Evolutionary conservation across 2,113 vertebrate species (phyloP), one percentile per base, ranked within the genome.

Genomic region (Nibea albiflora): DNA sequence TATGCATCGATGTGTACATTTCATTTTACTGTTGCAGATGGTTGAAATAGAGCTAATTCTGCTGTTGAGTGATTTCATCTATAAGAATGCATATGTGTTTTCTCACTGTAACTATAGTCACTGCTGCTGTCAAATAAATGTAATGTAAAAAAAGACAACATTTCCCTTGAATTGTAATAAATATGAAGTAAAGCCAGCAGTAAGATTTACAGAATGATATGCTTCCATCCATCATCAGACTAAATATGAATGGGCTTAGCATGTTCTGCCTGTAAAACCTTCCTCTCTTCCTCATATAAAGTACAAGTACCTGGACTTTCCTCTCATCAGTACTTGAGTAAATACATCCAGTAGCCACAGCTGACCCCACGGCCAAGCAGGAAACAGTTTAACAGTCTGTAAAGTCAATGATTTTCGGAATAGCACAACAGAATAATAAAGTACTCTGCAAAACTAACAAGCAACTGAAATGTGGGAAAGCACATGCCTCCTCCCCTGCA

Each of bases 391-490:
- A 56, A 76, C 44, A 57, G 46, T 49, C 39, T 58, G 61, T 39
- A 26, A 83, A 66, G 66, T 53, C 31, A 16, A 22, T 61, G 20
- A n/a, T 52, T 53, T 62, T 70, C 6, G 20, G 47, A 69, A 81
- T 46, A 63, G 63, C 56, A 35, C 50, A 71, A 28, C 63, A 47
- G 60, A 74, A 87, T 80, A 78, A 81, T 73, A 78, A 81, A 88
- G 58, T 63, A 75, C 47, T 61, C 52, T 12, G 54, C 28, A 80
- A 81, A 89, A 83, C 81, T 87, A 89, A 88, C 80, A 80, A 74
- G 84, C 84, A n/a, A 73, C 22, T 82, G 71, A 85, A 81, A 85
- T 81, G 81, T 82, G 57, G 67, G 85, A 68, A 87, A 85, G 78
- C 77, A 22, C 64, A 64, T 4, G 3, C 63, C 76, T 79, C 49